Evolutionary conservation across 2,797 vertebrate species (phyloP), one percentile per base, ranked within the genome.

Genomic region (Eospalax fontanierii): DNA sequence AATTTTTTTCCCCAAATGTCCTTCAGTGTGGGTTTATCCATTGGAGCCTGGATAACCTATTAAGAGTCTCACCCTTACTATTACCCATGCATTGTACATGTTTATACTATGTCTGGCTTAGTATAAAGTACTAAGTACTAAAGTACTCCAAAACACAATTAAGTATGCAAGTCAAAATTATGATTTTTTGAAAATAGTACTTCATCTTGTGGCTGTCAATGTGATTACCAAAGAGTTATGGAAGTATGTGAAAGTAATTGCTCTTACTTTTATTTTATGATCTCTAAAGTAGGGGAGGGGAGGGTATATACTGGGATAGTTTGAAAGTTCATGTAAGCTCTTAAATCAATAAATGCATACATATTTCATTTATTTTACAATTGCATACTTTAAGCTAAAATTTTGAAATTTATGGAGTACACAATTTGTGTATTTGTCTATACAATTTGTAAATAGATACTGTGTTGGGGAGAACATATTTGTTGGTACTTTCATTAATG

Each of bases 241-340:
- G 82, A 33, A 89, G 8, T 66, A 86, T 28, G 5, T 33, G 18
- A 89, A 95, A 89, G 19, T 22, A 7, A 46, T 6, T 43, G 75
- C n/a, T 75, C 24, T 88, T 74, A 59, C 38, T 91, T 88, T 65
- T 6, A 74, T 43, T 87, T 90, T 79, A 54, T 93, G 33, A 73
- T 78, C 14, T 71, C 78, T 61, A 90, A 87, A 70, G 7, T 30
- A 22, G 59, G 9, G 6, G 8, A 54, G 12, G 16, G 4, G 9
- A 81, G 10, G 3, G n/a, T n/a, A 2, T 28, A 70, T 76, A 61
- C 4, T 76, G 35, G 70, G 76, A 26, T 21, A 81, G 0, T 75
- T 54, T 12, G 7, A 86, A 81, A 68, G 11, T 80, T 90, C 30
- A 50, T 38, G 30, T 87, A 73, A 78, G 33, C 57, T 83, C 16